Evolutionary conservation across 2,113 vertebrate genomes (phyloP).

Genomic region (Tretioscincus oriximinensis): DNA sequence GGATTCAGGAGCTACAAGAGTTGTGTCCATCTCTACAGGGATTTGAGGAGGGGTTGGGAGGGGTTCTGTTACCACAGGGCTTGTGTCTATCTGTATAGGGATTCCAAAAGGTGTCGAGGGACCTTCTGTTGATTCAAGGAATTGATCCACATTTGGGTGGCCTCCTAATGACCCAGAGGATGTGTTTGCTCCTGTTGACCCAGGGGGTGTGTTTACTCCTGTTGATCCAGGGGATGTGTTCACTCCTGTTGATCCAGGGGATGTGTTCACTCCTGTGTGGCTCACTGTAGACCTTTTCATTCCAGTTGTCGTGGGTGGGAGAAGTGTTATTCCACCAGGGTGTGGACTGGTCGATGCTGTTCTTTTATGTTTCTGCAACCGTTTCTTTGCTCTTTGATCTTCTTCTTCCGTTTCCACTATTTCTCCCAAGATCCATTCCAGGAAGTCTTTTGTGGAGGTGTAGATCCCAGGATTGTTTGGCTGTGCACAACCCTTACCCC

Average conservation of each 20-base stretch:
- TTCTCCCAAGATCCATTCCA: slow-evolving; percentile 64
- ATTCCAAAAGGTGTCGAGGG: not conserved
- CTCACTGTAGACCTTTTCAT: not conserved
- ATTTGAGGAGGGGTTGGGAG: not conserved
- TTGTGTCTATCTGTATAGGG: not conserved
- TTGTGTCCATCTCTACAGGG: not conserved
- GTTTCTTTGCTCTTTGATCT: too few relatives aligned
- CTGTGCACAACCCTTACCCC: slow-evolving; percentile 71
- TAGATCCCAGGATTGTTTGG: slow-evolving; percentile 73
- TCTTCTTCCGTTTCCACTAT: slow-evolving; percentile 10
- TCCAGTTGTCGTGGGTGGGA: not conserved
- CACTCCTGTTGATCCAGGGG: not conserved
- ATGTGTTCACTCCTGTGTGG: not conserved
- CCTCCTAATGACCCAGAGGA: too few relatives aligned
- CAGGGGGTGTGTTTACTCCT: not conserved
- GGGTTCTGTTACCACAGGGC: not conserved
- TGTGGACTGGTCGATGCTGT: not conserved
- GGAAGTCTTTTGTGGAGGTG: slow-evolving; percentile 61
- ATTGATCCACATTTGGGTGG: too few relatives aligned
- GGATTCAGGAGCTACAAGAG: not conserved
- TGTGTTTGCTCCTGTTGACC: not conserved
- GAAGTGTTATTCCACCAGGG: not conserved
- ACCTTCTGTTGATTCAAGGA: not conserved
- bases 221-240: not conserved
- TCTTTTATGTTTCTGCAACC: accelerated